Evolutionary conservation across 2,113 vertebrate species (phyloP).

Genomic region (Neofelis nebulosa): DNA sequence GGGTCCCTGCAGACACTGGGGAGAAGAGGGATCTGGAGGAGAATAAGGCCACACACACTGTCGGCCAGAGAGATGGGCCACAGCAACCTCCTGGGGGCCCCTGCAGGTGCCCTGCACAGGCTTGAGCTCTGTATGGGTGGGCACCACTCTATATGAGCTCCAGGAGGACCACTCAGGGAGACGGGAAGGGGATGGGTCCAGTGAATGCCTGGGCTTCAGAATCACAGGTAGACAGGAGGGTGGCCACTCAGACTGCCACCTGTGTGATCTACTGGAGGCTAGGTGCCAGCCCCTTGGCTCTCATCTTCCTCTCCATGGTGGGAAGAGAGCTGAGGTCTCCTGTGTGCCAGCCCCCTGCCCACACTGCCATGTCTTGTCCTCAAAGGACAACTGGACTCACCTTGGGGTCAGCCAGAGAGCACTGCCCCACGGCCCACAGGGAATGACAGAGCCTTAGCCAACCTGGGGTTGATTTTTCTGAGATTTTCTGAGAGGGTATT

Average conservation of each 20-base stretch:
- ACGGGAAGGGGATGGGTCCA: neutral
- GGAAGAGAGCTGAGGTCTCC: neutral
- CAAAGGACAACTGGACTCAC: neutral
- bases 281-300: neutral
- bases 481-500: neutral
- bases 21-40: neutral
- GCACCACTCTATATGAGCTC: neutral
- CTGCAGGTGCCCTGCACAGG: neutral
- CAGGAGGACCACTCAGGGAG: neutral
- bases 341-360: neutral
- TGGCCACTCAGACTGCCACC: neutral
- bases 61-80: neutral
- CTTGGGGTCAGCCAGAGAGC: neutral
- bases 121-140: neutral
- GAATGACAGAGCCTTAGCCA: neutral
- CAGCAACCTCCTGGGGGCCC: neutral
- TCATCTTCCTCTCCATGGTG: neutral
- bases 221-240: neutral
- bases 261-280: too few relatives aligned
- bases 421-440: neutral
- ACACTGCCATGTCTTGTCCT: rapidly evolving
- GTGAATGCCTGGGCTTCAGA: neutral
- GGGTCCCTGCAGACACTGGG: neutral
- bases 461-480: neutral
- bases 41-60: neutral